phyloP scores from a whole-genome alignment of 1,140 invertebrate genomes.

The Eufriesea mexicana region DNA sequence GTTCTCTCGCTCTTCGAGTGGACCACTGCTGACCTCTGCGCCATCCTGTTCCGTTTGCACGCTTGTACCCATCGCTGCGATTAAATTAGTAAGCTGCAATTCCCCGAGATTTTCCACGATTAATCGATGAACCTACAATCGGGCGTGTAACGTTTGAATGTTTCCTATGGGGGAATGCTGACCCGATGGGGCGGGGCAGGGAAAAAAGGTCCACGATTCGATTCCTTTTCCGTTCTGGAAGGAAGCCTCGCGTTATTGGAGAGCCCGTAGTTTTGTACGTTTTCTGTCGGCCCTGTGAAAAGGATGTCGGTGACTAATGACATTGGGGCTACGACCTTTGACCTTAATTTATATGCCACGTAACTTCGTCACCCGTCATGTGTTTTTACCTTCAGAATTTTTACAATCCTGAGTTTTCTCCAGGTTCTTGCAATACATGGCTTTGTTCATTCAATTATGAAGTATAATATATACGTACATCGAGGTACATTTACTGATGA shows the following conservation, averaged over 20 bases:
- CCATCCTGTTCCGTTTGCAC: neutral
- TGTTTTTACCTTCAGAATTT: neutral
- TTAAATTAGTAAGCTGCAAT: slow-evolving; percentile 60
- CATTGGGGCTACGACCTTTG: neutral
- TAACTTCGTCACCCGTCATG: neutral
- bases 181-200: neutral
- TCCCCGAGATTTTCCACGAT: slow-evolving; percentile 3
- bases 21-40: neutral
- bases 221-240: slow-evolving; percentile 13
- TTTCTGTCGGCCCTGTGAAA: neutral
- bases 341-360: slow-evolving; percentile 21
- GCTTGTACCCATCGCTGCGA: slow-evolving; percentile 35
- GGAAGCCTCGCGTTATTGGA: slow-evolving; percentile 11
- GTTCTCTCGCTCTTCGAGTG: slow-evolving; percentile 6
- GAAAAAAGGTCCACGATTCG: neutral
- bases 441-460: too few species aligned
- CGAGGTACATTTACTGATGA: too few species aligned
- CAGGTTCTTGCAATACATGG: too few species aligned
- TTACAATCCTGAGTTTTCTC: too few species aligned
- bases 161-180: neutral
- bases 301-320: slow-evolving; percentile 31
- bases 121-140: slow-evolving; percentile 29
- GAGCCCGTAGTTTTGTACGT: neutral
- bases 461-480: too few species aligned
- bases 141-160: slow-evolving; percentile 29